A percentile compares a stretch with the other conserved stretches of the same genome.
phyloP scores from a whole-genome alignment of 2,888 invertebrate species.

The Xestobium rufovillosum region DNA sequence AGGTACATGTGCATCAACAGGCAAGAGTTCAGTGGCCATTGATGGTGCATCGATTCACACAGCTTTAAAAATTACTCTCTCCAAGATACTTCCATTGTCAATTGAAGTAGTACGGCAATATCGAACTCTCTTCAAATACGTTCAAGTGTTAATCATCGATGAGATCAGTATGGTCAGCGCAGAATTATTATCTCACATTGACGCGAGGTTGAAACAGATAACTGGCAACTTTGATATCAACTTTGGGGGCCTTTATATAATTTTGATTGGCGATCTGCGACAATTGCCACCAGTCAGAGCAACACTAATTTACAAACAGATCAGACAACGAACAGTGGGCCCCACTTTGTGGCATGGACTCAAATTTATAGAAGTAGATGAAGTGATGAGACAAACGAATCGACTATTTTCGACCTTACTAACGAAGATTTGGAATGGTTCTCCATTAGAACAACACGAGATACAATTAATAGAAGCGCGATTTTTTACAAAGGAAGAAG shows the following conservation, averaged over 20 bases:
- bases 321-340: conserved; percentile 6
- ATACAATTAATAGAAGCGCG: no score
- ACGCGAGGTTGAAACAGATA: conserved; percentile 13
- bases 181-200: conserved; percentile 13
- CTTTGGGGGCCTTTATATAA: conserved; percentile 33
- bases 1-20: conserved; percentile 35
- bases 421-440: conserved; percentile 16
- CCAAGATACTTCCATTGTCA: conserved; percentile 14
- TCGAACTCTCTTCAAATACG: conserved; percentile 34
- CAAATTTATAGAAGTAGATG: conserved; percentile 29
- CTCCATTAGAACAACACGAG: no score
- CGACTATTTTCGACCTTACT: conserved; percentile 28
- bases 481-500: no score
- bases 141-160: conserved; percentile 34
- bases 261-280: conserved; percentile 35
- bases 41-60: conserved; percentile 37
- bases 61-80: conserved; percentile 28
- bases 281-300: conserved; percentile 34
- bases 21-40: conserved; percentile 37
- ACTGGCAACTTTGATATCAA: conserved; percentile 31
- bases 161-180: conserved; percentile 19
- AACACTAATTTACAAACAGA: conserved; percentile 25
- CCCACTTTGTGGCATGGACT: conserved; percentile 29
- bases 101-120: conserved; percentile 28
- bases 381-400: conserved; percentile 35